A percentile compares a stretch with the other conserved stretches of the same genome.
Conservation (phyloP, 2,888 invertebrate genomes). For the Bugula neritina region DNA sequence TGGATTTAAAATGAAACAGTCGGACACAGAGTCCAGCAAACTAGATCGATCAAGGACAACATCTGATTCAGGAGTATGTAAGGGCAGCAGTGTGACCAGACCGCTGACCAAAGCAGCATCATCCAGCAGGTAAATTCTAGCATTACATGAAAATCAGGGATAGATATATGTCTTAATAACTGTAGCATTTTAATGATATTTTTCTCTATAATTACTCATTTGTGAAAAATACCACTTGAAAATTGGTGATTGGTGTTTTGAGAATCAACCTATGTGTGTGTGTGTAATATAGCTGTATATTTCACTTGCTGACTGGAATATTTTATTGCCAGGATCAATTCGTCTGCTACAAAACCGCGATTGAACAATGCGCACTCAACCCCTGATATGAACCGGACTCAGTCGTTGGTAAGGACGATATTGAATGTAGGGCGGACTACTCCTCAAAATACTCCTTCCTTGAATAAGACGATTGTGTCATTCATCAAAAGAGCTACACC, state of each 20-base stretch:
- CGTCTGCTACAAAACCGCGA: neutral
- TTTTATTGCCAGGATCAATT: neutral
- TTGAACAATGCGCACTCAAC: neutral
- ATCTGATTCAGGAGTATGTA: neutral
- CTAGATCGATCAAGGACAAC: neutral
- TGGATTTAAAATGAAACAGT: neutral
- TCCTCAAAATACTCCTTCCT: slow-evolving; percentile 1
- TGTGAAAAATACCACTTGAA: neutral
- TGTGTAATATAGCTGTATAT: no score
- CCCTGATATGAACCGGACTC: slow-evolving; percentile 12
- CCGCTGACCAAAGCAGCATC: slow-evolving; percentile 10
- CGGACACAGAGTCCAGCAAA: neutral
- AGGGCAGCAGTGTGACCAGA: neutral
- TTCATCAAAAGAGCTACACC: slow-evolving; percentile 16
- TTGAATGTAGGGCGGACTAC: neutral
- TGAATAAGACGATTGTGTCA: neutral
- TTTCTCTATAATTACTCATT: neutral
- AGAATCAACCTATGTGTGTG: neutral
- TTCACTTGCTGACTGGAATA: no score
- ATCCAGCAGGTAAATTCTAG: slow-evolving; percentile 22
- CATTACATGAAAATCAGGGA: no score
- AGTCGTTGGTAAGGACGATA: neutral
- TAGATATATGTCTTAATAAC: neutral
- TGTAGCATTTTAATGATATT: neutral
- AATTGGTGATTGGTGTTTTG: neutral